These are phyloP conservation scores for Sphaerophoria taeniata DNA, from an alignment of 2,888 invertebrate genomes.

Conservation along the genomic window DNA sequence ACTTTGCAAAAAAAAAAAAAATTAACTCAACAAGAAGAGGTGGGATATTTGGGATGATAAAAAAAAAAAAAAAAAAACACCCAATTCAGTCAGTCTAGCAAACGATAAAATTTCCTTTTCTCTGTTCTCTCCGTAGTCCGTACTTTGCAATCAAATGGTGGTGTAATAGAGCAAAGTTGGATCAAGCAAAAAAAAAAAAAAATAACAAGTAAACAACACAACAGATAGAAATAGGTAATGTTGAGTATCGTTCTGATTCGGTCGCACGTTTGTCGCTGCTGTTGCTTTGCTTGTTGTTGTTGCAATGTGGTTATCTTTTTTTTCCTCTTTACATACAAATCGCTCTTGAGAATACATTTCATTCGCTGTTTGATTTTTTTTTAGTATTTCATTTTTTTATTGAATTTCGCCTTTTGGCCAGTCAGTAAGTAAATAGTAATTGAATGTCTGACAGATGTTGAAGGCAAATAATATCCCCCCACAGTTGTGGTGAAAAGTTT, in stretches of 20 bases:
- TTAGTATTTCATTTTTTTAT: background rate
- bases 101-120: constrained; percentile 70
- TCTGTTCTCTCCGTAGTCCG: constrained; percentile 56
- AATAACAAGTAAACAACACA: constrained; percentile 70
- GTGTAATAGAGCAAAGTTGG: constrained; percentile 43
- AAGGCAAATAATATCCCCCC: background rate
- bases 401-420: constrained; percentile 24
- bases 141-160: constrained; percentile 63
- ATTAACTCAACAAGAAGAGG: constrained; percentile 33
- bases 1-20: constrained; percentile 31
- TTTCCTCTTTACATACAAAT: constrained; percentile 16
- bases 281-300: constrained; percentile 27
- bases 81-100: constrained; percentile 61
- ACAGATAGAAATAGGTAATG: no score
- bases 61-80: constrained; percentile 47
- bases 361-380: constrained; percentile 60
- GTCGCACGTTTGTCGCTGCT: constrained; percentile 44
- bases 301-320: constrained; percentile 34
- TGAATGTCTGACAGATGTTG: constrained; percentile 55
- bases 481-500: constrained; percentile 59
- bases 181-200: constrained; percentile 43
- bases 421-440: constrained; percentile 25
- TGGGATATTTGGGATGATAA: constrained; percentile 11
- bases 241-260: constrained; percentile 41
- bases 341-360: constrained; percentile 34